Evolutionary conservation across 2,797 vertebrate genomes (phyloP), one percentile per base, ranked within the genome.

Genomic region (Denticeps clupeoides): DNA sequence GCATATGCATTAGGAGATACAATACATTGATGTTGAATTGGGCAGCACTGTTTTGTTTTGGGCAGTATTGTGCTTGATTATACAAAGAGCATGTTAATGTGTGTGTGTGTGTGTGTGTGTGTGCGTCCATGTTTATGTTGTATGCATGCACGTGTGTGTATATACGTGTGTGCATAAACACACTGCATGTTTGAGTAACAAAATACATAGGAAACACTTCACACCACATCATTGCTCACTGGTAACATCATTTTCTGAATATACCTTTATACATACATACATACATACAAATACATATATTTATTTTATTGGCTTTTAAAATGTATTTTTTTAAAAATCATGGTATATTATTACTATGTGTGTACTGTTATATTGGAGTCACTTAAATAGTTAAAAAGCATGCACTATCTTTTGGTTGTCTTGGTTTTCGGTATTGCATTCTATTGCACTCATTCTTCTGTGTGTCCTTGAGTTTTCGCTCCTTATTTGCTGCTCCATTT

Each of bases 261-360:
- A 77, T 69, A 74, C 69, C 64, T 77, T 38, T 37, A 49, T 71
- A 71, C 63, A 63, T 70, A 64, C 68, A 68, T 69, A 64, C 58
- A 41, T 66, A 58, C 61, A 69, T 66, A 63, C 59, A 59, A 64
- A 67, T 63, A 70, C 54, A 55, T 64, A 44, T 69, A 5, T 15
- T 29, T 43, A 1, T 11, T 78, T 77, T 73, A 60, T 68, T 69
- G 33, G 44, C 22, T 58, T 72, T 73, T 69, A n/a, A n/a, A n/a
- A n/a, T 42, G 55, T 64, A 77, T 82, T 78, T 66, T 76, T 76
- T 77, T 51, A 76, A 78, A 82, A 82, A 70, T 67, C 52, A 75
- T 56, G 63, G 69, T 75, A 72, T 71, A 62, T 79, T 75, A 76
- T 75, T 74, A 78, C 67, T 75, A 69, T 69, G 69, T 58, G 67